Evolutionary conservation across 2,113 vertebrate genomes (phyloP), one percentile per base, ranked within the genome.

Genomic region (Herpetotheres cachinnans): DNA sequence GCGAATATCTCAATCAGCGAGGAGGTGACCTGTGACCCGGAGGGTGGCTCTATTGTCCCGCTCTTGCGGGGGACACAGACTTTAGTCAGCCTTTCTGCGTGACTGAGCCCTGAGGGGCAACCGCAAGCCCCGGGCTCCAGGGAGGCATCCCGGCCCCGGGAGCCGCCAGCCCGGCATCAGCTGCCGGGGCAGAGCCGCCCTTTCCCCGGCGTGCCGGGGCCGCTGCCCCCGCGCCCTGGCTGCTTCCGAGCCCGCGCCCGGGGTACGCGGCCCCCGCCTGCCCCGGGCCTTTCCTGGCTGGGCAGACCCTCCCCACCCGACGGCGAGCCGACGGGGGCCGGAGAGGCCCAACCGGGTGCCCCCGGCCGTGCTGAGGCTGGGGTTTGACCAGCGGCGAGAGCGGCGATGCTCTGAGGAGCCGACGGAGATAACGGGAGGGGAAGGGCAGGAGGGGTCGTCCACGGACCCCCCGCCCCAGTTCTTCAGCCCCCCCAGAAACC

Each of bases 1-100:
- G 98, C 92, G 95, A 98, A 98, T 98, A 98, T 98, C 98, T 99
- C 98, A 98, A 98, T 98, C 98, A 98, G 97, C 89, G 97, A 97
- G 95, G 91, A 98, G 96, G 85, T 95, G 98, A 98, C 98, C 98
- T 98, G 94, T 98, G 98, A 97, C 98, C 98, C 62, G 49, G 93
- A 98, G 97, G 98, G 98, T 98, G 97, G 98, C 98, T 98, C 97
- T 95, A 98, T 98, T 98, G 98, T 98, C 95, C 97, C 95, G 79
- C 94, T 98, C 96, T 98, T 97, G 97, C 96, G 96, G 93, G 96
- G 97, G 96, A 98, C 98, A 98, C 96, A 97, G 96, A 97, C 96
- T 98, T 97, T 97, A 97, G 97, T 96, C 98, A 98, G 97, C 97
- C 97, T 98, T 98, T 98, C 98, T 97, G 98, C 97, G 82, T 98